These are phyloP conservation scores for Amiota mariae DNA, from an alignment of 2,888 invertebrate genomes.

Conservation along the genomic window DNA sequence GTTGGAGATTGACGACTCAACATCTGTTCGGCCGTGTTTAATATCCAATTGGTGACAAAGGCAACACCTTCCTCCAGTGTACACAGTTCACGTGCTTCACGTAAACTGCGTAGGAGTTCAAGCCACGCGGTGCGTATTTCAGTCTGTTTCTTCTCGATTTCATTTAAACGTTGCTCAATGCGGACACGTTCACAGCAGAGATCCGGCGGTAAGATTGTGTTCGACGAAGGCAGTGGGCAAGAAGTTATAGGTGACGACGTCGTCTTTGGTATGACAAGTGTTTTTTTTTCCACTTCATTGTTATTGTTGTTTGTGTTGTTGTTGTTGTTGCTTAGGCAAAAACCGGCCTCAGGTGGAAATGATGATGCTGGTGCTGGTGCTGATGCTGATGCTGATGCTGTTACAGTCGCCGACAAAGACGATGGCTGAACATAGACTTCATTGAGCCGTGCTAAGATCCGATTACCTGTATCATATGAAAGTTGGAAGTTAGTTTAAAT, in stretches of 20 bases:
- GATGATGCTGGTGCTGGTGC: constrained; percentile 44
- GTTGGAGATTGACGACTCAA: constrained; percentile 79
- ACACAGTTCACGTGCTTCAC: constrained; percentile 78
- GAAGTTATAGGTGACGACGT: constrained; percentile 36
- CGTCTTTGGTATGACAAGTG: background rate
- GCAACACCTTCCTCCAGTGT: constrained; percentile 79
- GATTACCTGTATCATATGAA: constrained; percentile 64
- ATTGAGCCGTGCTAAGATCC: constrained; percentile 70
- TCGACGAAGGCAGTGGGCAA: constrained; percentile 35
- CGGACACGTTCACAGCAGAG: constrained; percentile 77
- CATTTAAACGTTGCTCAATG: constrained; percentile 76
- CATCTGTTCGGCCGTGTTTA: constrained; percentile 84
- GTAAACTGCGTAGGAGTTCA: constrained; percentile 77
- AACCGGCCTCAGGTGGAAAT: constrained; percentile 32
- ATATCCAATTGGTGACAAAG: constrained; percentile 85
- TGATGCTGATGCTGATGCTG: constrained; percentile 46
- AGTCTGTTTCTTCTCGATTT: constrained; percentile 77
- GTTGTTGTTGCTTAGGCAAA: constrained; percentile 26
- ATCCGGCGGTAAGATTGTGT: constrained; percentile 75
- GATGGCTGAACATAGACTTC: constrained; percentile 67
- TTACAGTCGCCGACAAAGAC: constrained; percentile 27
- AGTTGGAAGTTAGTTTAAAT: constrained; percentile 1
- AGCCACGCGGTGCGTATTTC: constrained; percentile 78
- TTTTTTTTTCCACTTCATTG: background rate
- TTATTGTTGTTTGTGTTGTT: constrained; percentile 16